Evolutionary conservation across 2,797 vertebrate species (phyloP), one percentile per base, ranked within the genome.

Genomic region (Odontamblyopus lacepedii): DNA sequence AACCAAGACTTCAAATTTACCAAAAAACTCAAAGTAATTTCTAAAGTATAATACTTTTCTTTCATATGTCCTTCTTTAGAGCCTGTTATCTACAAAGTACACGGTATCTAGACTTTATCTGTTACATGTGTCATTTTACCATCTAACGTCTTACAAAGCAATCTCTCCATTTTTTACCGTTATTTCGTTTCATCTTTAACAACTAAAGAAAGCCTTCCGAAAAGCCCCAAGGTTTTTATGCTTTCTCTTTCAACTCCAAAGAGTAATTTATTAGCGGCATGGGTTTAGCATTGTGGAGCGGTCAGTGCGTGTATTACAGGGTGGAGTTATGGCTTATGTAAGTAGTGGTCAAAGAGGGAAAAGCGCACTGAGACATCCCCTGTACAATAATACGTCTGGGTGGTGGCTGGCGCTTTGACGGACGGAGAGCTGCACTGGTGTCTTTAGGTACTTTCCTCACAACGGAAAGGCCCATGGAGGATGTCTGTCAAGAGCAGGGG

Each of bases 381-480:
- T 78, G 70, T 76, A 81, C 69, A 74, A 79, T 79, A 85, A 72
- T 60, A 70, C 0, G 77, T 71, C 76, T 86, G 88, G 89, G 86
- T 44, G 83, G 85, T 84, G 82, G 6, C 74, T 69, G 73, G 51
- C 18, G 29, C 72, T 76, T 69, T 59, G 69, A 66, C 72, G 83
- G 79, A 76, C 82, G 72, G 16, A 64, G 64, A 78, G 61, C 80
- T 82, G 81, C 86, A 81, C 67, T 81, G 76, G 78, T 88, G 70
- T 53, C 74, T 85, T 85, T 86, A 78, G 89, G 90, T 92, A 91
- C 89, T 92, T 92, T 92, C 90, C 91, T 85, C 32, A 44, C 55
- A 63, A 48, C 74, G 76, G 70, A 78, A 69, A 75, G 74, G 50
- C 56, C 19, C 62, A 56, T 61, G 6, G 59, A 7, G 70, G 68